Evolutionary conservation across 2,797 vertebrate genomes (phyloP), one percentile per base, ranked within the genome.

Genomic region (Eleutherodactylus coqui): DNA sequence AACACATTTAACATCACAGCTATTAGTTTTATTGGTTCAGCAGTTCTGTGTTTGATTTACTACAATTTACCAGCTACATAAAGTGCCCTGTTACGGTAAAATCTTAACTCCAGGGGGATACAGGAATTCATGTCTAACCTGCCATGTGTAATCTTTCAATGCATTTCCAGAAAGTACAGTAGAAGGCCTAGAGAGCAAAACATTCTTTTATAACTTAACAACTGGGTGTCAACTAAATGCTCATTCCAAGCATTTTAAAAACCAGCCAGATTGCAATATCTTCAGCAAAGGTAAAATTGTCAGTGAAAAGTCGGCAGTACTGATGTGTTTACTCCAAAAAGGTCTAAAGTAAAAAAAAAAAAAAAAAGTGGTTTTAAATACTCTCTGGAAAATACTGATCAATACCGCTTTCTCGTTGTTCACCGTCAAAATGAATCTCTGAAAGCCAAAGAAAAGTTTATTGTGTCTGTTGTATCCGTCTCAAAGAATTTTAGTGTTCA

Each of bases 141-240:
- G 81, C n/a, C 64, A 79, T 53, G 9, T 80, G 32, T 75, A 80
- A 84, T 87, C 86, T 64, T 84, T 80, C 58, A 80, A 84, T 84
- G 70, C 55, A 55, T 83, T 49, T 60, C 75, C 53, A 11, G 70
- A 84, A 84, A 64, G 24, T 75, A 84, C 69, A 75, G 19, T 73
- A 62, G 2, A 13, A 5, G 70, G 38, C 32, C 29, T n/a, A 49
- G 38, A 29, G 69, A 80, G 76, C 69, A 80, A 87, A 84, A 87
- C 55, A 87, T 45, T 67, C 70, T 67, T 84, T 34, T 79, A 87
- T 84, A 77, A 55, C 76, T 87, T 84, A 87, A 84, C 84, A 87
- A 87, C 55, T 47, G 51, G 55, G 45, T 87, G 76, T 84, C 82
- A 84, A 60, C 67, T 19, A 84, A 84, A 53, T 80, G 49, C 55